phyloP scores from a whole-genome alignment of 1,140 invertebrate genomes.

The Lordiphosa collinella region DNA sequence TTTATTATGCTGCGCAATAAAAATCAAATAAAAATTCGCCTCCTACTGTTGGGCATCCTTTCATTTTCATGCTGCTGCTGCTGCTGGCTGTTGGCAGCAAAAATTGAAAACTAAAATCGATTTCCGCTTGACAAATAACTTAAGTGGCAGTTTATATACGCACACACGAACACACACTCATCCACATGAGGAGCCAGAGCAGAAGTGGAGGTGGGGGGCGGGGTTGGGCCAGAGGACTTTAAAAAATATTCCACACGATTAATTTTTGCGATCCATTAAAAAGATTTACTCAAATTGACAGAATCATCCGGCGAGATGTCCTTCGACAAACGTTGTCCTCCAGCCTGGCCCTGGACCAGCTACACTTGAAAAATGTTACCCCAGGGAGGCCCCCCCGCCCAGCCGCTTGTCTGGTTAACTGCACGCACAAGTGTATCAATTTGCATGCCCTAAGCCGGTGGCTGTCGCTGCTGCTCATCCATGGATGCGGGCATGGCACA shows the following conservation, averaged over 20 bases:
- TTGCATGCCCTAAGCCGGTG: constrained; percentile 58
- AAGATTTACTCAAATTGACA: constrained; percentile 78
- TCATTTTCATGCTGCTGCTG: constrained; percentile 2
- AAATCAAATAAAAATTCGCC: constrained; percentile 52
- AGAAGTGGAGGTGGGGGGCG: background rate
- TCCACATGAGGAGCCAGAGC: background rate
- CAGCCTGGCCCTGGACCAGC: constrained; percentile 36
- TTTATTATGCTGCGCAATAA: constrained; percentile 53
- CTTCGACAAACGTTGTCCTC: constrained; percentile 29
- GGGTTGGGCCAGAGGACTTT: constrained; percentile 24
- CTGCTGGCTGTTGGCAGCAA: constrained; percentile 15
- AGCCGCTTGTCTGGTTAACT: constrained; percentile 18
- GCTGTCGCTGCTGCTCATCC: background rate
- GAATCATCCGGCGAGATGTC: constrained; percentile 53
- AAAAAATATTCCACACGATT: constrained; percentile 71
- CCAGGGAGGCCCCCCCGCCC: background rate
- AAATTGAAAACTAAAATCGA: constrained; percentile 70
- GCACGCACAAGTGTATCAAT: constrained; percentile 66
- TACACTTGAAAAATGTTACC: constrained; percentile 32
- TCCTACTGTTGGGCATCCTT: background rate
- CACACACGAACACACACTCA: constrained; percentile 18
- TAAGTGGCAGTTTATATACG: constrained; percentile 61
- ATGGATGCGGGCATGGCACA: constrained; percentile 21
- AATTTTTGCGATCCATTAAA: constrained; percentile 64
- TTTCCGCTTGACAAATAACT: constrained; percentile 59